Base-by-base conservation (phyloP, 2,888 invertebrate genomes). In the Microctonus hyperodae region DNA sequence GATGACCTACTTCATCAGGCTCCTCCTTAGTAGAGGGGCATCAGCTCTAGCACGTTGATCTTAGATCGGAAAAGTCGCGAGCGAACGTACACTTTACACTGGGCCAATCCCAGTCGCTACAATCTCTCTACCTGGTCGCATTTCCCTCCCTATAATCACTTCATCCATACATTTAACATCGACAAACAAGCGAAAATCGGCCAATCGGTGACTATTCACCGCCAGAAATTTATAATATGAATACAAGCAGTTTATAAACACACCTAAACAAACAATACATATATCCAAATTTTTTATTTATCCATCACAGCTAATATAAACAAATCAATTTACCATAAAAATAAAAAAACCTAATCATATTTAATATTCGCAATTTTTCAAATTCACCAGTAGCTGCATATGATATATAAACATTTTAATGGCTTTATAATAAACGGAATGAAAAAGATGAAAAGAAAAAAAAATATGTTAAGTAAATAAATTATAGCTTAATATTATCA, bases 1-100 rank as follows among this genome's bases (percentile, higher is more conserved):
- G 81, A 81, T 83, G 83, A 83, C 83, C 83, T 80, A 83, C 79
- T 79, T 83, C 73, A 68, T 67, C 76, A 81, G 79, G 83, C 83
- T 83, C 83, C 83, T 83, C 83, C 83, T 44, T 83, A 79, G 78
- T 78, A 69, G 74, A 79, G 81, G 79, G 81, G 82, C 79, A 81
- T 80, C 78, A 75, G 76, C 77, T 68, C 67, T 70, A 69, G 70
- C 70, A 1, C 44, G 78, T 77, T 79, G 79, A 77, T 81, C 79
- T 79, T 79, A 78, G 79, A 81, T 82, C 81, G 81, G 81, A 82
- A 83, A 83, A 82, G 76, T 81, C 79, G 73, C 73, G 72, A 75
- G 73, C 72, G 73, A 71, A 71, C 74, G 78, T 76, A 44, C 16
- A n/a, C 44, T 44, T 16, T 1, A 75, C 74, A 69, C 67, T 68